Base-by-base conservation (phyloP, 2,113 vertebrate species). In the Garra rufa region DNA sequence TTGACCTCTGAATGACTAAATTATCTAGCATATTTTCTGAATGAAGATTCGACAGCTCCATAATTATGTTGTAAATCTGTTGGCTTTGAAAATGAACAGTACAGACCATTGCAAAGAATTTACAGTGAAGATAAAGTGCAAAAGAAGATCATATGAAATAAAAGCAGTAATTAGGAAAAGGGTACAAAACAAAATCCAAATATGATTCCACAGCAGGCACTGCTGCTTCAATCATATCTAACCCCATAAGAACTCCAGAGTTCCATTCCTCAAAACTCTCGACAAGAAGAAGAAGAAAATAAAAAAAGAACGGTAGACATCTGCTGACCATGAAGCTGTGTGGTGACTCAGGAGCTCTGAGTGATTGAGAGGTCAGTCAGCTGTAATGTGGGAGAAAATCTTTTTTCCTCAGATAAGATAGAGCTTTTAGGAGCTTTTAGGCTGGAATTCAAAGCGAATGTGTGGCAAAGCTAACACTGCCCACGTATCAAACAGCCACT, bases 371-470 rank as follows among this genome's bases (percentile, higher is more conserved):
- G 73, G 73, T 76, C 46, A 30, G 26, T 76, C 55, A 43, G 13
- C 13, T 17, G 34, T 61, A 57, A 41, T 77, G 15, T 52, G 55
- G n/a, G 52, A 9, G 4, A 74, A 76, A 52, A 11, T 71, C 6
- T 43, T 43, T 71, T 52, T 34, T 7, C 41, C 43, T 67, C n/a
- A 61, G 55, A 44, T 17, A 81, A 50, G 9, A 81, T 15, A 34
- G 43, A n/a, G 59, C 61, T 81, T 81, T 65, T 46, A 63, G 57
- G 24, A 67, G 76, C 76, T 63, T 43, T 61, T 44, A 61, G n/a
- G 24, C 13, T 41, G 41, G 13, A 50, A 48, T 81, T 81, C 59
- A 80, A 67, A 48, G 77, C 3, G 9, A 48, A 78, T 28, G 17
- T 80, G 55, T 80, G 15, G 61, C 9, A 78, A 78, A 78, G 38